Conservation (phyloP, 2,113 vertebrate genomes). For the Hystrix cristata region DNA sequence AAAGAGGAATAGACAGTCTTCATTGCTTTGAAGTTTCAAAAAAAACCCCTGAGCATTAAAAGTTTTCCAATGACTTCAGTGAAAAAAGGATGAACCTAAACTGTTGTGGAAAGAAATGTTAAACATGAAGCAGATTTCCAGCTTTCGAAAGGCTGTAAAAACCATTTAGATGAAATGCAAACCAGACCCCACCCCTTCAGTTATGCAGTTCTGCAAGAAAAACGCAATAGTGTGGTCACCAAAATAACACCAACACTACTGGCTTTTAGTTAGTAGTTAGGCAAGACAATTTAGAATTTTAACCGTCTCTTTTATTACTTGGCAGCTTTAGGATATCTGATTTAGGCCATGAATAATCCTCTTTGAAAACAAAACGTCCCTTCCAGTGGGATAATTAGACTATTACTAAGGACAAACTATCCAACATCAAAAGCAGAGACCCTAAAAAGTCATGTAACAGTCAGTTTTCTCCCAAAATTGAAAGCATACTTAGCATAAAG, state of each 20-base stretch:
- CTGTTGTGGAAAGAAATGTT: constrained; percentile 64
- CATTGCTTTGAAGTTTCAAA: constrained; percentile 2
- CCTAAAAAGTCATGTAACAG: constrained; percentile 76
- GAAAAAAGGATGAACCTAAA: constrained; percentile 69
- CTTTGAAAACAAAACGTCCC: constrained; percentile 86
- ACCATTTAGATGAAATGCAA: constrained; percentile 58
- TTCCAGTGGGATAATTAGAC: constrained; percentile 89
- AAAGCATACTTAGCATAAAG: constrained; percentile 69
- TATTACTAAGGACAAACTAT: constrained; percentile 87
- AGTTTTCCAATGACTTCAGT: constrained; percentile 66
- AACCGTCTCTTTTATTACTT: constrained; percentile 87
- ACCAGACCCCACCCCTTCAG: constrained; percentile 69
- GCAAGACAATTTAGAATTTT: constrained; percentile 85
- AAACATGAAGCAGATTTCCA: constrained; percentile 73
- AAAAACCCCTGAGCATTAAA: constrained; percentile 2
- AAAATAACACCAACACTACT: constrained; percentile 78
- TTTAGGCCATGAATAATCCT: constrained; percentile 85
- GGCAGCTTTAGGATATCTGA: constrained; percentile 85
- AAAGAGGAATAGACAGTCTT: neutral
- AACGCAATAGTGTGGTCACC: constrained; percentile 79
- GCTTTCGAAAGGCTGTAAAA: constrained; percentile 72
- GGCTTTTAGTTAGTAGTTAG: constrained; percentile 77
- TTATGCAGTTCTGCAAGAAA: constrained; percentile 76
- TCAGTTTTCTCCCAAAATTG: constrained; percentile 74
- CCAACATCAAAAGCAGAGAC: constrained; percentile 88